Conservation (phyloP, 2,888 invertebrate species). For the Exephanes ischioxanthus region DNA sequence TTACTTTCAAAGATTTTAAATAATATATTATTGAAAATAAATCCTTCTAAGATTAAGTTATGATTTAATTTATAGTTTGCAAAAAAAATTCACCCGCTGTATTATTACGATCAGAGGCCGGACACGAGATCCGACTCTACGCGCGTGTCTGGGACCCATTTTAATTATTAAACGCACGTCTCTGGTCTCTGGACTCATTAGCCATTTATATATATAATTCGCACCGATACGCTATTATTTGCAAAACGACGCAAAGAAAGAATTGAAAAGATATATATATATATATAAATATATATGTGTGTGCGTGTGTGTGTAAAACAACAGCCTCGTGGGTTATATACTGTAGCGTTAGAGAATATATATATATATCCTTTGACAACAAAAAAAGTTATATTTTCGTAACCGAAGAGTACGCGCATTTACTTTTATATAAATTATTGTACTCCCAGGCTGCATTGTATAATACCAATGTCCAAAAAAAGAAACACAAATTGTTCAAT, state of each 20-base stretch:
- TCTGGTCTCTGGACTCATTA: conserved; percentile 45
- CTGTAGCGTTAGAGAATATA: conserved; percentile 40
- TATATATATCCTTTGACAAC: conserved; percentile 59
- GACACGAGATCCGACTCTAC: conserved; percentile 12
- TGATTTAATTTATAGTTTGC: conserved; percentile 55
- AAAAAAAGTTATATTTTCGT: conserved; percentile 72
- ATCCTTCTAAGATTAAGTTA: conserved; percentile 35
- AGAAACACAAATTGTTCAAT: conserved; percentile 48
- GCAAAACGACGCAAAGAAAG: conserved; percentile 25
- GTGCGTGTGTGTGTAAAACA: conserved; percentile 51
- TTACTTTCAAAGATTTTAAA: conserved; percentile 64
- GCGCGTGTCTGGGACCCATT: conserved; percentile 23
- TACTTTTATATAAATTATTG: conserved; percentile 73
- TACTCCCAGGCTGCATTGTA: conserved; percentile 69
- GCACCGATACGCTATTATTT: conserved; percentile 54
- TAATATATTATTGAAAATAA: conserved; percentile 56
- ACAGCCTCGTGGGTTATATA: conserved; percentile 61
- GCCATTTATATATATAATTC: conserved; percentile 35
- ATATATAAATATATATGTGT: conserved; percentile 4
- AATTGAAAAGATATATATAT: conserved; percentile 32
- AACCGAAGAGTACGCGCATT: conserved; percentile 73
- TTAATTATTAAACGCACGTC: conserved; percentile 24
- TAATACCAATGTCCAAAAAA: conserved; percentile 54
- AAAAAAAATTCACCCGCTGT: conserved; percentile 21
- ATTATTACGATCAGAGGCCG: conserved; percentile 13